Conservation (phyloP, 1,140 invertebrate species). For the Hypsibius dujardini region DNA sequence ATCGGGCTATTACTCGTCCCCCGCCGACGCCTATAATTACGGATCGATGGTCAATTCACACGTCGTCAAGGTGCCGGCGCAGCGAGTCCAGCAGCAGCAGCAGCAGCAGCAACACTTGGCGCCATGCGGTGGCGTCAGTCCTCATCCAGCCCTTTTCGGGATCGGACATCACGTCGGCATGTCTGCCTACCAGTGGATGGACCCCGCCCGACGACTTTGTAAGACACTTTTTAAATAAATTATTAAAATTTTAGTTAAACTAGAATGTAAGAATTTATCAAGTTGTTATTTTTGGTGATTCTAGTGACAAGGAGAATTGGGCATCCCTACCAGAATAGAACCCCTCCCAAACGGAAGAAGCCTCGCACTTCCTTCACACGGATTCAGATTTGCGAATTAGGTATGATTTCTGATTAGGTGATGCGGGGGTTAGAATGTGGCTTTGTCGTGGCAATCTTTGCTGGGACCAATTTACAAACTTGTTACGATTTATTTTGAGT, state of each 20-base stretch:
- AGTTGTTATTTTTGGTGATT: not conserved
- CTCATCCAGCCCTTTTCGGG: not conserved
- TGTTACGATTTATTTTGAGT: not conserved
- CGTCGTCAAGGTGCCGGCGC: not conserved
- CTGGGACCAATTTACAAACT: not conserved
- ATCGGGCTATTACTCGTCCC: no score
- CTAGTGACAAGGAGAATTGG: slow-evolving; percentile 58
- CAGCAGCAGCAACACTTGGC: not conserved
- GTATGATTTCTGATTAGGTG: not conserved
- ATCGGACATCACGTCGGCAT: not conserved
- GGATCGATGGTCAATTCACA: no score
- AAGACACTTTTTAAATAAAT: not conserved
- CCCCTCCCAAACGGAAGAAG: slow-evolving; percentile 93
- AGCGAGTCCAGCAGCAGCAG: not conserved
- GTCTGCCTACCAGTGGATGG: not conserved
- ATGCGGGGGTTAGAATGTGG: not conserved
- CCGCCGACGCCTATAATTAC: no score
- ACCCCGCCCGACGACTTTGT: slow-evolving; percentile 4
- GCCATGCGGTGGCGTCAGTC: not conserved
- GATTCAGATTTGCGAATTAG: slow-evolving; percentile 51
- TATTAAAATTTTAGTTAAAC: not conserved
- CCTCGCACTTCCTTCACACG: slow-evolving; percentile 90
- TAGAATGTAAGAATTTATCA: not conserved
- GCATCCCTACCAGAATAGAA: slow-evolving; percentile 94
- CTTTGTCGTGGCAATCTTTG: not conserved